These are phyloP conservation scores for Lepidocolaptes lacrymiger DNA, from an alignment of 2,797 vertebrate genomes.

Conservation along the genomic window DNA sequence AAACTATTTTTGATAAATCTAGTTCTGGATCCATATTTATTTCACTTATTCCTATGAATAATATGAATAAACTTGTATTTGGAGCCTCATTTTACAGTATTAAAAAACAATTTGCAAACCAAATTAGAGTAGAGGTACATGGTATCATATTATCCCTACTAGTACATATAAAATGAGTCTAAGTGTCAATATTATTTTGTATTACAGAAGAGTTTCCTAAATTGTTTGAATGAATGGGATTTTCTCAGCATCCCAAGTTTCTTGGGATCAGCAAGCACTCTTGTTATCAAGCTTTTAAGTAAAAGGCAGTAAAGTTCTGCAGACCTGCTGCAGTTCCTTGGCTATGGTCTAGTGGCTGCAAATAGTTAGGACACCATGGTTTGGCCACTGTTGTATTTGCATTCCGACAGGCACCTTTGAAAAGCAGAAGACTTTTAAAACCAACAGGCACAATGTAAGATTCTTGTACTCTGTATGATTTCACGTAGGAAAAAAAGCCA, in stretches of 20 bases:
- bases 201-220: slow-evolving; percentile 21
- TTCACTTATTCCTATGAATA: slow-evolving; percentile 51
- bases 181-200: slow-evolving; percentile 37
- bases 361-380: not conserved
- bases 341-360: not conserved
- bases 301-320: not conserved
- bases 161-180: not conserved
- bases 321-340: not conserved
- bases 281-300: not conserved
- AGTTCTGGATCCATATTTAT: slow-evolving; percentile 52
- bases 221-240: not conserved
- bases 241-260: not conserved
- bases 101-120: slow-evolving; percentile 40
- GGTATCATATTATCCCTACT: slow-evolving; percentile 25
- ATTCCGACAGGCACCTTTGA: slow-evolving; percentile 25
- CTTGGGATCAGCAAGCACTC: not conserved
- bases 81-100: slow-evolving; percentile 47
- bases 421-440: not conserved
- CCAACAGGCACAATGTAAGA: not conserved
- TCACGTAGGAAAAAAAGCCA: slow-evolving; percentile 13
- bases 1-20: slow-evolving; percentile 63
- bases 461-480: not conserved
- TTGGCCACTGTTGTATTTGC: not conserved
- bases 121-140: slow-evolving; percentile 17
- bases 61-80: slow-evolving; percentile 53